Evolutionary conservation across 2,113 vertebrate genomes (phyloP).

Genomic region (Caranx melampygus): DNA sequence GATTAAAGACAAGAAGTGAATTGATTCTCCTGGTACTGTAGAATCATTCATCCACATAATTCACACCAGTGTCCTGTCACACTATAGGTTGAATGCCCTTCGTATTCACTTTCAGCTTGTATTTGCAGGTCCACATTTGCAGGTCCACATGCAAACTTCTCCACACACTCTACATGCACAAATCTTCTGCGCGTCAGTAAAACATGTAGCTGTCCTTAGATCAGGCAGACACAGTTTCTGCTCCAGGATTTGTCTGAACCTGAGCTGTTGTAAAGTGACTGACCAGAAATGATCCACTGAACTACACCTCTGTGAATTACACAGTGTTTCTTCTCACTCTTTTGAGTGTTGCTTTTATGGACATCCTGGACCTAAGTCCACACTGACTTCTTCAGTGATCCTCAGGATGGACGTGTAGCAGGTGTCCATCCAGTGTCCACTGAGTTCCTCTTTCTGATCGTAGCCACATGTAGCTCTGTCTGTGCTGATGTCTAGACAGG

Average conservation of each 20-base stretch:
- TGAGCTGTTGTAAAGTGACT: not conserved
- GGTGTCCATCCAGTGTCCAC: not conserved
- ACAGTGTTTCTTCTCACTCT: not conserved
- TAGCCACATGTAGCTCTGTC: not conserved
- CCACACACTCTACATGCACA: not conserved
- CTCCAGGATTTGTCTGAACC: not conserved
- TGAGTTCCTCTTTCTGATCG: not conserved
- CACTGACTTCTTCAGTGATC: not conserved
- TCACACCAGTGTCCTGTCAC: not conserved
- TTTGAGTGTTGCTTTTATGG: not conserved
- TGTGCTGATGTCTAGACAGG: slow-evolving; percentile 22
- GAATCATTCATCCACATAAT: not conserved
- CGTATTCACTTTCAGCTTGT: slow-evolving; percentile 16
- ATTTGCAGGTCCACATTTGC: slow-evolving; percentile 38
- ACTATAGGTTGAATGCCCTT: not conserved
- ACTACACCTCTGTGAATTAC: not conserved
- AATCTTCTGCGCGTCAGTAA: not conserved
- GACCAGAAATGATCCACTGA: not conserved
- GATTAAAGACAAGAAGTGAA: not conserved
- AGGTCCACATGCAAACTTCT: slow-evolving; percentile 13
- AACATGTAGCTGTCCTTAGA: not conserved
- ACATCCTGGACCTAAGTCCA: not conserved
- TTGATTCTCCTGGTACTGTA: not conserved
- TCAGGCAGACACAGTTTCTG: slow-evolving; percentile 1
- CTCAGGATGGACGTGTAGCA: not conserved